A percentile compares a stretch with the other conserved stretches of the same genome.
These are phyloP conservation scores for Upupa epops DNA, from an alignment of 2,113 vertebrate genomes.

Conservation along the genomic window DNA sequence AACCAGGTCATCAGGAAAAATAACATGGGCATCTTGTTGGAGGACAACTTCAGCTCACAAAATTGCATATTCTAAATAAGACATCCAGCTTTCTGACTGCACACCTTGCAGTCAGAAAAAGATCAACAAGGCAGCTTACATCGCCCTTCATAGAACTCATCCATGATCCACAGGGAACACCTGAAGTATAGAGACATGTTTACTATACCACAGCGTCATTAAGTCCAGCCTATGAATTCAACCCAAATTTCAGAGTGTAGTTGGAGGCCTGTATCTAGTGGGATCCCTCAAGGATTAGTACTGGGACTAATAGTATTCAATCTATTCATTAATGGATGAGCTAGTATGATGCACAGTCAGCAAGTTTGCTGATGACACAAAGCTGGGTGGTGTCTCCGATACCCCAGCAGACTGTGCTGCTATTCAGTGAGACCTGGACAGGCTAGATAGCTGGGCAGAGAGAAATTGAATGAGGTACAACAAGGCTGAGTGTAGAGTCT, in stretches of 20 bases:
- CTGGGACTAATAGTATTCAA: too few relatives aligned
- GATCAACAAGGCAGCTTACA: neutral
- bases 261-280: too few relatives aligned
- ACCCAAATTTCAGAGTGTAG: neutral
- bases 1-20: neutral
- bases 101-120: neutral
- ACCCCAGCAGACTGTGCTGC: too few relatives aligned
- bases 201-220: neutral
- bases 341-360: too few relatives aligned
- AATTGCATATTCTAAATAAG: neutral
- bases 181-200: neutral
- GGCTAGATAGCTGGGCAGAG: too few relatives aligned
- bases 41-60: neutral
- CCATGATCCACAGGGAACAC: neutral
- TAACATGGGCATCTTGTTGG: neutral
- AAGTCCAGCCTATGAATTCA: neutral
- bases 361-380: too few relatives aligned
- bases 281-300: too few relatives aligned
- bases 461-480: too few relatives aligned
- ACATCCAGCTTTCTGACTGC: neutral
- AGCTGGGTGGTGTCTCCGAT: too few relatives aligned
- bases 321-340: too few relatives aligned
- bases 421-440: too few relatives aligned
- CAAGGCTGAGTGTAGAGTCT: too few relatives aligned
- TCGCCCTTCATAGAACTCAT: neutral